Base-by-base conservation (phyloP, 2,797 vertebrate species). In the Girardinus metallicus region DNA sequence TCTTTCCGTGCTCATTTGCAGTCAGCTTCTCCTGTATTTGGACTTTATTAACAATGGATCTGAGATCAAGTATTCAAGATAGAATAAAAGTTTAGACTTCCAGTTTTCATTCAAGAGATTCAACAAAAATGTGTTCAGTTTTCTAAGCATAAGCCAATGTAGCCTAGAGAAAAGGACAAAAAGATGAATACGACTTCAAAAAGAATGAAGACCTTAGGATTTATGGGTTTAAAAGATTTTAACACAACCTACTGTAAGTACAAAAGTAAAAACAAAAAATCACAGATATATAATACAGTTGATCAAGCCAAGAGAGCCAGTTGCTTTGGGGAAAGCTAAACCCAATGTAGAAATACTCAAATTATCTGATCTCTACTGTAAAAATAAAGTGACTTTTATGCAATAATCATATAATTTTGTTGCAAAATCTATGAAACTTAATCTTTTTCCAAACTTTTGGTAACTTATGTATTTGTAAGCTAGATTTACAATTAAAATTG, bases 21-120 rank as follows among this genome's bases (percentile, higher is more conserved):
- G 68, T 73, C 21, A 57, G 34, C 39, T 60, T 46, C 44, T 44
- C 41, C 47, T 49, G 15, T 43, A 47, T 51, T 51, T 68, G 8
- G 1, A 11, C 46, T 12, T 49, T 26, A 66, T 26, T 12, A 39
- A 21, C 12, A 49, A 2, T 74, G 16, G 21, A 23, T 74, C 34
- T 71, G 26, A 70, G 68, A 21, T 29, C 18, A 74, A 21, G 26
- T 12, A 51, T 29, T 66, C 2, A 62, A 44, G 2, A 47, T 43
- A 5, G n/a, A 21, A 34, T 74, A 21, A 49, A 66, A 49, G 43
- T 46, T 31, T 49, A 64, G 9, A 74, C 18, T 72, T 72, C n/a
- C 49, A 71, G 64, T n/a, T 71, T 71, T 71, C 49, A 55, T 43
- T 77, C n/a, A 31, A 71, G 34, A 34, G 60, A 43, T 75, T 75